Percentiles rank a stretch among this genome's conserved stretches.
Conservation (phyloP, 2,797 vertebrate species). For the Sebastiscus albofasciatus region DNA sequence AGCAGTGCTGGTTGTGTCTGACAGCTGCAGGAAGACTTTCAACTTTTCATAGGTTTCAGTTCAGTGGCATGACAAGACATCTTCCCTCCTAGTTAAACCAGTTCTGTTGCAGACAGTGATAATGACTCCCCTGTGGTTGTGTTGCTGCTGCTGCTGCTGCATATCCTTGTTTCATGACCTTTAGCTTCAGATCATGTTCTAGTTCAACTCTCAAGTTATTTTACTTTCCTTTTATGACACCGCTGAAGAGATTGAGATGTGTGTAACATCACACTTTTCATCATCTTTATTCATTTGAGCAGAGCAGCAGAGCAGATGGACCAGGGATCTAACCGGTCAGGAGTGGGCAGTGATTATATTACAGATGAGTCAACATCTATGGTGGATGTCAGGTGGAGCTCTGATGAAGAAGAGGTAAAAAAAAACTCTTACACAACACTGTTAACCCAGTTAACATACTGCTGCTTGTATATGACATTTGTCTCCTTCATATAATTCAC, state of each 20-base stretch:
- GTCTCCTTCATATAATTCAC: not conserved
- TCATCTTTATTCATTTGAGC: not conserved
- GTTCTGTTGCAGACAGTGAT: conserved; percentile 48
- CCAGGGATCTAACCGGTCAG: conserved; percentile 59
- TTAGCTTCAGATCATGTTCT: not conserved
- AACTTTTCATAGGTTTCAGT: not conserved
- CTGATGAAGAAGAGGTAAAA: conserved; percentile 70
- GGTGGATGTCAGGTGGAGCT: conserved; percentile 63
- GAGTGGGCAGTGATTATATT: conserved; percentile 64
- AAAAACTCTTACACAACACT: not conserved
- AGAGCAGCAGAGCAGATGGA: conserved; percentile 67
- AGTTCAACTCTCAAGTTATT: not conserved
- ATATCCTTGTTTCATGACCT: conserved; percentile 10
- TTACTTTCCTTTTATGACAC: not conserved
- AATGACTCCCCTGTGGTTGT: conserved; percentile 9
- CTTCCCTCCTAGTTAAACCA: conserved; percentile 64
- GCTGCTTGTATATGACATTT: not conserved
- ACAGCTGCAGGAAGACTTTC: too few species aligned
- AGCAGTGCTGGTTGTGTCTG: too few species aligned
- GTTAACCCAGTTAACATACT: not conserved
- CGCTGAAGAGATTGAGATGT: not conserved
- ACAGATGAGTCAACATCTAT: conserved; percentile 63
- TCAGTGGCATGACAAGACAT: not conserved
- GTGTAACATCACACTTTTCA: not conserved
- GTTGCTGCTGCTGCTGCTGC: not conserved